Conservation (phyloP, 2,113 vertebrate genomes). For the Pedetes capensis region DNA sequence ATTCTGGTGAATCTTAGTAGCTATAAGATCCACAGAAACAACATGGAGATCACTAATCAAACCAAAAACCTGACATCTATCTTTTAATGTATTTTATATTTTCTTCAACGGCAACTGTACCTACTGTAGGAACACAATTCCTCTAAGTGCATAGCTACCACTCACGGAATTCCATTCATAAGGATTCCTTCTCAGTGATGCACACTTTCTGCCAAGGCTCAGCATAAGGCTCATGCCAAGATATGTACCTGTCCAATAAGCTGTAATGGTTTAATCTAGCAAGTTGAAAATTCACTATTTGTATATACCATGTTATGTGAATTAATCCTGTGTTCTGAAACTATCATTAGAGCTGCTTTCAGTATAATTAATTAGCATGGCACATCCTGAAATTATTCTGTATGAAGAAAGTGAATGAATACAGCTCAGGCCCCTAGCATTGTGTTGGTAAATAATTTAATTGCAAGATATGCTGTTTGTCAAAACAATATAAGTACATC, state of each 20-base stretch:
- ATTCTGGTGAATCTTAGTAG: neutral
- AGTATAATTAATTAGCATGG: conserved; percentile 76
- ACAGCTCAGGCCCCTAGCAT: neutral
- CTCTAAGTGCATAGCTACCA: conserved; percentile 37
- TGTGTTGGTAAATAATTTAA: conserved; percentile 68
- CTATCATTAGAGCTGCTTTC: conserved; percentile 74
- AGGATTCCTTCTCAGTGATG: conserved; percentile 23
- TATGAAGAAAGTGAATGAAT: conserved; percentile 25
- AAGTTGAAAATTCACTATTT: conserved; percentile 65
- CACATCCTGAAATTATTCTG: conserved; percentile 64
- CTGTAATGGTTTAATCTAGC: conserved; percentile 63
- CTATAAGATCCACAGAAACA: neutral
- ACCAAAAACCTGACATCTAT: neutral
- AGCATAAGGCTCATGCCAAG: conserved; percentile 57
- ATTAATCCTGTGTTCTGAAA: conserved; percentile 70
- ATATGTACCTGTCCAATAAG: conserved; percentile 62
- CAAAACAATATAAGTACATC: conserved; percentile 63
- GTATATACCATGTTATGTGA: conserved; percentile 64
- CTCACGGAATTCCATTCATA: neutral
- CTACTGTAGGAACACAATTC: conserved; percentile 5
- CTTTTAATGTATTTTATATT: conserved; percentile 1
- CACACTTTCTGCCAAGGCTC: conserved; percentile 41
- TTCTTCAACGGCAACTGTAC: neutral
- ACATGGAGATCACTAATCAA: neutral
- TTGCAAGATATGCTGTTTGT: conserved; percentile 65